Evolutionary conservation across 2,797 vertebrate genomes (phyloP).

Genomic region (Anableps anableps): DNA sequence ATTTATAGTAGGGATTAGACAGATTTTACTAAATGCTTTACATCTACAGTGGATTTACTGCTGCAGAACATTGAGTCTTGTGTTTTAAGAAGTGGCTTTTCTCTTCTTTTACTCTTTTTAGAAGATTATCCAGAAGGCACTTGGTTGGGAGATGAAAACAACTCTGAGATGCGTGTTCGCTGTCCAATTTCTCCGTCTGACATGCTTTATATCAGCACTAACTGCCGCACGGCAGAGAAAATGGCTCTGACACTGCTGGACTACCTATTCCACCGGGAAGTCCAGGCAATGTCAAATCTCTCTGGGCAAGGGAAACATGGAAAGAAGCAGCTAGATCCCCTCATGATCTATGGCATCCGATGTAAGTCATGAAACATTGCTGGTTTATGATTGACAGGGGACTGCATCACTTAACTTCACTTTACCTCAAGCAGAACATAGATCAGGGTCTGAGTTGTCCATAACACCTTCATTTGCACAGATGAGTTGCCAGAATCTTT

Average conservation of each 20-base stretch:
- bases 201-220: constrained; percentile 97
- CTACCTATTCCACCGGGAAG: constrained; percentile 96
- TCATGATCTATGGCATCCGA: constrained; percentile 98
- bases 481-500: background rate
- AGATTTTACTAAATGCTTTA: constrained; percentile 5
- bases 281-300: constrained; percentile 98
- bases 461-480: background rate
- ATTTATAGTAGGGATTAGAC: background rate
- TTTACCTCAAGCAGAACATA: background rate
- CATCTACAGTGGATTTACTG: background rate
- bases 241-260: constrained; percentile 96
- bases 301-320: constrained; percentile 98
- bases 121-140: constrained; percentile 96
- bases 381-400: constrained; percentile 8
- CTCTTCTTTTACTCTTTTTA: constrained; percentile 54
- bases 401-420: constrained; percentile 15
- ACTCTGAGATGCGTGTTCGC: constrained; percentile 94
- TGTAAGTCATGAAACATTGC: constrained; percentile 84
- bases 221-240: constrained; percentile 97
- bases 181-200: constrained; percentile 92
- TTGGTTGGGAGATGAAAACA: constrained; percentile 97
- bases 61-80: constrained; percentile 2
- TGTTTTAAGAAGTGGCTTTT: constrained; percentile 13
- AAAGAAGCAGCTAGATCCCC: constrained; percentile 97
- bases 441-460: background rate